Conservation (phyloP, 2,113 vertebrate species). For the Ovis canadensis region DNA sequence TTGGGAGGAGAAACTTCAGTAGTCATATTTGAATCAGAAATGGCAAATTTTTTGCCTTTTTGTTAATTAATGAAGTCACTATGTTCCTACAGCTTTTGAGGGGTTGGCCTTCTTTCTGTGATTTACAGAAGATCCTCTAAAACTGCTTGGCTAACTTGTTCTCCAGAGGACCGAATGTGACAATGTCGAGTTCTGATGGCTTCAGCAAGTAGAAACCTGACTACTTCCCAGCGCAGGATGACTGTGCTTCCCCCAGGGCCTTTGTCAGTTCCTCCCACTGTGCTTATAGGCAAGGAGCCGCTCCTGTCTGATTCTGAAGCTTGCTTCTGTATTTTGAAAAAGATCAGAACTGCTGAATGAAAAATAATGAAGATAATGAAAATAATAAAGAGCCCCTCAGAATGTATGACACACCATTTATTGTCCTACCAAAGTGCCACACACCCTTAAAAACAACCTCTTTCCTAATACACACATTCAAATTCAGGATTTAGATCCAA, state of each 20-base stretch:
- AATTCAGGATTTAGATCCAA: background rate
- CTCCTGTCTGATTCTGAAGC: conserved; percentile 68
- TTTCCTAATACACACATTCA: background rate
- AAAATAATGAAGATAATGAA: background rate
- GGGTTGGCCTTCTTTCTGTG: conserved; percentile 21
- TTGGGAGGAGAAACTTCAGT: background rate
- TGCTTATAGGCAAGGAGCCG: conserved; percentile 70
- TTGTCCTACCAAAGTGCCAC: background rate
- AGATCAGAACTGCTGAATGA: conserved; percentile 43
- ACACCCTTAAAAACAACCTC: background rate
- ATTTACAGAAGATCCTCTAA: conserved; percentile 44
- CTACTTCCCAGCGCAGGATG: conserved; percentile 58
- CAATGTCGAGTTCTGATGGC: conserved; percentile 52
- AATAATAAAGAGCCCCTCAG: background rate
- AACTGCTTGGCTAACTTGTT: conserved; percentile 57
- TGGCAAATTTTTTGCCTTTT: background rate
- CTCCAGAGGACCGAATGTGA: conserved; percentile 47
- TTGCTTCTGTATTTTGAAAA: conserved; percentile 54
- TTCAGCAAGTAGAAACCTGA: conserved; percentile 78
- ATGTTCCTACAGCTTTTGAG: background rate
- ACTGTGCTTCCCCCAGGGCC: conserved; percentile 59
- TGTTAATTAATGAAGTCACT: background rate
- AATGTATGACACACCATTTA: background rate
- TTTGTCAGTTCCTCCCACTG: conserved; percentile 71
- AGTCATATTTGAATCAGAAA: background rate